These are phyloP conservation scores for Antheraea pernyi DNA, from an alignment of 1,140 invertebrate genomes.

Conservation along the genomic window DNA sequence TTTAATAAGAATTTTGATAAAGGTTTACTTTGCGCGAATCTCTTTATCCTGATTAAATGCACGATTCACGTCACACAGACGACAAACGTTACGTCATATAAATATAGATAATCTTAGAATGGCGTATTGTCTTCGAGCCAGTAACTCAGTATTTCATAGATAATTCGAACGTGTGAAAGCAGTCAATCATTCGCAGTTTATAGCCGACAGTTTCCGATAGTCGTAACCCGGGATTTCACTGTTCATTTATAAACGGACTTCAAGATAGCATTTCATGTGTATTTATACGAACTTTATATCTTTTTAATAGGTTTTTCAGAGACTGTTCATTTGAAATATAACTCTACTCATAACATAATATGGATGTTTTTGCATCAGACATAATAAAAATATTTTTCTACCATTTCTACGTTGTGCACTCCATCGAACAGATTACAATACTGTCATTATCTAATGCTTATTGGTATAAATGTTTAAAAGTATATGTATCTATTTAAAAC, in stretches of 20 bases:
- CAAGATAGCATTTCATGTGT: neutral
- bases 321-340: neutral
- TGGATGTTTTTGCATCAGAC: neutral
- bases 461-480: no score
- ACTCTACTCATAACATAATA: neutral
- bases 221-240: neutral
- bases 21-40: no score
- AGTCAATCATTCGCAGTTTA: conserved; percentile 2
- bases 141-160: neutral
- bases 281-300: neutral
- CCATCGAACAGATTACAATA: no score
- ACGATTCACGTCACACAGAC: no score
- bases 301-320: neutral
- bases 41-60: no score
- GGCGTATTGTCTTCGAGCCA: neutral
- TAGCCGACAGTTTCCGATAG: conserved; percentile 2
- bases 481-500: no score
- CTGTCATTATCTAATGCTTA: neutral
- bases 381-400: neutral
- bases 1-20: no score
- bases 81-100: no score
- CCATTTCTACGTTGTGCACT: neutral
- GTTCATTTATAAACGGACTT: neutral
- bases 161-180: neutral
- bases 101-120: neutral